These are phyloP conservation scores for Drosophila persimilis DNA, from an alignment of 1,140 invertebrate species.

Conservation along the genomic window DNA sequence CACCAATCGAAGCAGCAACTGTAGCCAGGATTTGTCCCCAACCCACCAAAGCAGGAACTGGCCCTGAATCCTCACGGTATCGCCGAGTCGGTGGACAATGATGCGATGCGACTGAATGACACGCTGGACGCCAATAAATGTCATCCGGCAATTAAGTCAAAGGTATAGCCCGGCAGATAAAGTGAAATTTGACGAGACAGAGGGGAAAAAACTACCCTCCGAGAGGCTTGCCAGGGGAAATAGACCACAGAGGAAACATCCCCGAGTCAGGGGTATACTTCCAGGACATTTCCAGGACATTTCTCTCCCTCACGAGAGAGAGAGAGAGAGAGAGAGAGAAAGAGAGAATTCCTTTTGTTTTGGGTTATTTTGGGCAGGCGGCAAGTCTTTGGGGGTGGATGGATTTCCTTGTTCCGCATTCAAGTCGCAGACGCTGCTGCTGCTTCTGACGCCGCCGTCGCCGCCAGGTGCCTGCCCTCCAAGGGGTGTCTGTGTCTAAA, in stretches of 20 bases:
- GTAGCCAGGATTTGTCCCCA: too few relatives aligned
- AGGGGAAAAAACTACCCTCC: not conserved
- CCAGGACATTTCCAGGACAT: constrained; percentile 37
- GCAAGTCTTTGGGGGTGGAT: constrained; percentile 22
- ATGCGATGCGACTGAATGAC: constrained; percentile 34
- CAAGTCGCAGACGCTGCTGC: constrained; percentile 38
- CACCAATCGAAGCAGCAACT: too few relatives aligned
- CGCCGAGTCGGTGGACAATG: constrained; percentile 1
- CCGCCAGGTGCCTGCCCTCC: not conserved
- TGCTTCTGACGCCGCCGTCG: constrained; percentile 15
- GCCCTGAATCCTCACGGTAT: not conserved
- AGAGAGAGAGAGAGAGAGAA: not conserved
- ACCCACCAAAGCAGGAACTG: too few relatives aligned
- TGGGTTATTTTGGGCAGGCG: constrained; percentile 61
- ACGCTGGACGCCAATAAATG: constrained; percentile 59
- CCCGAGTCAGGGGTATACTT: constrained; percentile 22
- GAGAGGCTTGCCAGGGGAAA: constrained; percentile 1
- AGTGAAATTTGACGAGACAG: not conserved
- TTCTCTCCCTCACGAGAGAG: constrained; percentile 12
- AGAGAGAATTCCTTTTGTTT: constrained; percentile 52
- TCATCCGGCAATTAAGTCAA: constrained; percentile 61
- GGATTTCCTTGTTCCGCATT: constrained; percentile 11
- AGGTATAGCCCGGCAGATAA: not conserved
- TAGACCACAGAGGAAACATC: constrained; percentile 6
- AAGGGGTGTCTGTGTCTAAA: constrained; percentile 36